These are phyloP conservation scores for Montipora efflorescens DNA, from an alignment of 64 coral and sea anemone species.

Conservation along the genomic window DNA sequence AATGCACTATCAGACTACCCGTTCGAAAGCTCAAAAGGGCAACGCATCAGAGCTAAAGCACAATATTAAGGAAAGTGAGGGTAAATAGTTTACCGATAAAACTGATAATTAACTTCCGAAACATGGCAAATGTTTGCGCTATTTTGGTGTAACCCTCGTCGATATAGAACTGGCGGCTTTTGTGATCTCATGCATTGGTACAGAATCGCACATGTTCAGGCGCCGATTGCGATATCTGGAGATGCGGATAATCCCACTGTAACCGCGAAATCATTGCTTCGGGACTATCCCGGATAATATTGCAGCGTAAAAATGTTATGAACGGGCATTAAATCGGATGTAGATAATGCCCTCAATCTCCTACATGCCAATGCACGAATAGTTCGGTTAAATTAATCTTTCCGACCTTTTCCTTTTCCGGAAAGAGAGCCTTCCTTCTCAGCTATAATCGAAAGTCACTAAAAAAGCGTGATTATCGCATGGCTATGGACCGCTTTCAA, in stretches of 20 bases:
- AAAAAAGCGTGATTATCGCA: too few relatives aligned
- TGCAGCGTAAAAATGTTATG: too few relatives aligned
- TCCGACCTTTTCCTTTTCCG: too few relatives aligned
- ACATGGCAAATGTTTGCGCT: neutral
- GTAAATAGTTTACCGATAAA: slow-evolving; percentile 22
- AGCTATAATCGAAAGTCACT: too few relatives aligned
- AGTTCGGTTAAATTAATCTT: too few relatives aligned
- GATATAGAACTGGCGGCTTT: neutral
- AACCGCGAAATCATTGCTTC: neutral
- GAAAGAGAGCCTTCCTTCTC: too few relatives aligned
- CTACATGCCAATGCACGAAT: too few relatives aligned
- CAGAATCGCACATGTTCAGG: neutral
- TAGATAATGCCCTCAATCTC: too few relatives aligned
- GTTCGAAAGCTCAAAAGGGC: neutral
- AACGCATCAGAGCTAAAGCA: neutral
- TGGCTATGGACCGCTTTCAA: too few relatives aligned
- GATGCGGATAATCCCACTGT: neutral
- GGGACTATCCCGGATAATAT: too few relatives aligned
- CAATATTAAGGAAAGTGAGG: neutral
- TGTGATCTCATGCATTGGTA: neutral
- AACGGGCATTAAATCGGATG: too few relatives aligned
- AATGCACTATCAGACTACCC: neutral
- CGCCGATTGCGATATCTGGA: neutral
- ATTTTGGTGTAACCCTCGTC: neutral
- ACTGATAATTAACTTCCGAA: neutral